Evolutionary conservation across 2,113 vertebrate genomes (phyloP).

Genomic region (Nicator chloris): DNA sequence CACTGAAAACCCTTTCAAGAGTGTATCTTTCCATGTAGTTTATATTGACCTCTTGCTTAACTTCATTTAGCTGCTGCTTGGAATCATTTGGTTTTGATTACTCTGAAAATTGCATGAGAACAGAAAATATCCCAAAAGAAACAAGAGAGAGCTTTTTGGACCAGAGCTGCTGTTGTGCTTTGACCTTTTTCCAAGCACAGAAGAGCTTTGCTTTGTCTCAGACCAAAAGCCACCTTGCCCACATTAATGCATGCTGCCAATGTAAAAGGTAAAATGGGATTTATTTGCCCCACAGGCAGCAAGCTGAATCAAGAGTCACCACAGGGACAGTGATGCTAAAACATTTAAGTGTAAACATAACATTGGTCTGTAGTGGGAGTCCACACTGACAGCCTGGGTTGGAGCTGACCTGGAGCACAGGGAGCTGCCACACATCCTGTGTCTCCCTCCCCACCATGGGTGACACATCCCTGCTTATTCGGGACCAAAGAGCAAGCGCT

Average conservation of each 20-base stretch:
- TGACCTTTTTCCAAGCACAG: neutral
- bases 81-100: neutral
- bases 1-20: neutral
- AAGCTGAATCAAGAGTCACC: neutral
- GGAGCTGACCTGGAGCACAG: fast-evolving
- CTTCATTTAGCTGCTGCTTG: neutral
- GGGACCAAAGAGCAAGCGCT: fast-evolving
- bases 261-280: neutral
- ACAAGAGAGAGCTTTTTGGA: neutral
- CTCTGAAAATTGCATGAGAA: neutral
- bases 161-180: neutral
- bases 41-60: neutral
- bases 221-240: neutral
- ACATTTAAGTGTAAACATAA: neutral
- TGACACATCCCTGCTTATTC: neutral
- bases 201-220: neutral
- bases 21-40: neutral
- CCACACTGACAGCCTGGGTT: neutral
- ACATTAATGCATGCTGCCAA: neutral
- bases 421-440: neutral
- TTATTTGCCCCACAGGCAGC: neutral
- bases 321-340: neutral
- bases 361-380: fast-evolving
- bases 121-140: neutral
- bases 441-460: fast-evolving